Base-by-base conservation (phyloP, 2,797 vertebrate genomes). In the Molothrus ater region DNA sequence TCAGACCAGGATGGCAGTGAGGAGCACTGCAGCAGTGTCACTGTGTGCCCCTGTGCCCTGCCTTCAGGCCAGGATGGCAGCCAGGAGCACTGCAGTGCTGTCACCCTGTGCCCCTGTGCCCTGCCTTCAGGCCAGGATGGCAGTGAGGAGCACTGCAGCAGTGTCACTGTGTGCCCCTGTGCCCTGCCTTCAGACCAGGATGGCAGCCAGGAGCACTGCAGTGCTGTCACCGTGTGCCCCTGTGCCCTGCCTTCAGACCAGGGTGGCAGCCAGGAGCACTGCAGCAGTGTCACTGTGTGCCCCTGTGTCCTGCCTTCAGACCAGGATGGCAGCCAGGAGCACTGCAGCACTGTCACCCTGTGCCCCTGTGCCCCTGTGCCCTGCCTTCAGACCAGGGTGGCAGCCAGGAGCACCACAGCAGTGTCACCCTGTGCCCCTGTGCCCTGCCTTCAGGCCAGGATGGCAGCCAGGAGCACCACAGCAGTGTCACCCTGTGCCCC, bases 321-420 rank as follows among this genome's bases (percentile, higher is more conserved):
- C 42, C 54, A 22, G 54, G 32, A 22, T 21, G 53, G 19, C 42
- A 43, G 42, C 8, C 45, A 13, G 45, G 45, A 47, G 45, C 45
- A 9, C 45, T 17, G 47, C 5, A 1, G 53, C 45, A 7, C 3
- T 4, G 31, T 7, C 19, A 8, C 34, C 3, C 11, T 13, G 53
- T 32, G 70, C n/a, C 34, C 3, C 9, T 13, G 53, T n/a, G 71
- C 11, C 31, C 5, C n/a, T 54, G 38, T 31, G 53, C 5, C 25
- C 60, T 36, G 7, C 16, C 40, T 42, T 42, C 40, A 42, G 13
- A 42, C 42, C 54, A 22, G 54, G 32, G 22, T 21, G 53, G 19
- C 42, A 43, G 42, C 8, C 45, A 13, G 45, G 45, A 47, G 45
- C 45, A 9, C 45, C 17, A 47, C 5, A 1, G 53, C 45, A 7